A percentile compares a stretch with the other conserved stretches of the same genome.
Conservation (phyloP, 2,113 vertebrate species). For the Sterrhoptilus dennistouni region DNA sequence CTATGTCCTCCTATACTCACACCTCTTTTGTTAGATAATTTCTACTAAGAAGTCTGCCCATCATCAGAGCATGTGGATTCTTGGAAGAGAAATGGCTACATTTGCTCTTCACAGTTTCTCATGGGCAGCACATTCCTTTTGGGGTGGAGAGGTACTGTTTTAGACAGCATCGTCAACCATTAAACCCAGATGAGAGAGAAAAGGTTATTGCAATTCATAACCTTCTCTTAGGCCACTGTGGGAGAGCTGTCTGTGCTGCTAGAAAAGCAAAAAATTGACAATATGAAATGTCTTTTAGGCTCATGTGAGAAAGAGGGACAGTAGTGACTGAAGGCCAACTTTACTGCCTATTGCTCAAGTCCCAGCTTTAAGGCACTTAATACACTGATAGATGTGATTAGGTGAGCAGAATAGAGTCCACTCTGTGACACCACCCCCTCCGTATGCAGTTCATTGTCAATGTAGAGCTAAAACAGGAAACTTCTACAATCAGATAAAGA, state of each 20-base stretch:
- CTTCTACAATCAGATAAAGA: constrained; percentile 51
- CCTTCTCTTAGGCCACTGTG: background rate
- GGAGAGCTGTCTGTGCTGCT: background rate
- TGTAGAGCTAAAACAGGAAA: constrained; percentile 35
- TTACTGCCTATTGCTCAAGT: background rate
- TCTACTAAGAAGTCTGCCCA: background rate
- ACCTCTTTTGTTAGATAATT: background rate
- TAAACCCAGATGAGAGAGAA: background rate
- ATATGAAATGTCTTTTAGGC: background rate
- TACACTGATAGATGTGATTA: constrained; percentile 17
- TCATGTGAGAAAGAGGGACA: background rate
- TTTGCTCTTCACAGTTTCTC: background rate
- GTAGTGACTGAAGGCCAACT: background rate
- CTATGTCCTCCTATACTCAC: background rate
- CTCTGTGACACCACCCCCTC: background rate
- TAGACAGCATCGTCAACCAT: background rate
- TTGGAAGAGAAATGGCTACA: background rate
- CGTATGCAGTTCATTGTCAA: constrained; percentile 14
- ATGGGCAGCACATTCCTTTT: background rate
- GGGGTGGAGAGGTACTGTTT: background rate
- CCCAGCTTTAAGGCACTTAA: background rate
- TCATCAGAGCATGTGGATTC: background rate
- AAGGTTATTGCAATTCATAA: background rate
- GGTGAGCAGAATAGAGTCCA: background rate
- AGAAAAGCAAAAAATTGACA: background rate